phyloP scores from a whole-genome alignment of 2,888 invertebrate genomes.

The Dicyrtoma fusca region DNA sequence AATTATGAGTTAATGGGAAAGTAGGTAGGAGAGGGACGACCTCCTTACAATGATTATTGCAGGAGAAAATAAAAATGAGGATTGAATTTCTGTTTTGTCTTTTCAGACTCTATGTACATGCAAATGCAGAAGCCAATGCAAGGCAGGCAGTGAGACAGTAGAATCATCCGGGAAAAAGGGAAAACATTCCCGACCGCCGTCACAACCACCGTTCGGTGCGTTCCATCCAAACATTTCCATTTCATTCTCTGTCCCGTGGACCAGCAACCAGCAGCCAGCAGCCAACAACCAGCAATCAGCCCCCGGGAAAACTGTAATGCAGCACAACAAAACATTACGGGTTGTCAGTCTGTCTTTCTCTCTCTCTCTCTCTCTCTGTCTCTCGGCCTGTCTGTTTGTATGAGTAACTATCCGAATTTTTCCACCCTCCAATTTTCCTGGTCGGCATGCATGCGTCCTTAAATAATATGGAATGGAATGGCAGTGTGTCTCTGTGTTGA shows the following conservation, averaged over 20 bases:
- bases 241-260: no score
- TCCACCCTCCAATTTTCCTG: not conserved
- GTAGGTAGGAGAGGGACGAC: not conserved
- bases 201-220: slow-evolving; percentile 11
- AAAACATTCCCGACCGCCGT: slow-evolving; percentile 14
- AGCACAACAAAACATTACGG: not conserved
- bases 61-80: not conserved
- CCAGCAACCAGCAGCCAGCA: no score
- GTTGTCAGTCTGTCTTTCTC: not conserved
- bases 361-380: not conserved
- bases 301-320: no score
- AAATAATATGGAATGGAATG: no score
- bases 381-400: not conserved
- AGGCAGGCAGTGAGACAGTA: not conserved
- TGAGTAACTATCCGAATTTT: slow-evolving; percentile 5
- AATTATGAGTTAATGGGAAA: no score
- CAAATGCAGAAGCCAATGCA: not conserved
- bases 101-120: not conserved
- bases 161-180: not conserved
- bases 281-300: no score
- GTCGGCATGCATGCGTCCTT: not conserved
- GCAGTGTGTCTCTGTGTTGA: slow-evolving; percentile 1
- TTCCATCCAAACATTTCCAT: slow-evolving; percentile 17
- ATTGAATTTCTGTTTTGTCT: not conserved
- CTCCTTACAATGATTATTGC: not conserved